phyloP scores from a whole-genome alignment of 2,797 vertebrate genomes.

The Galaxias olidus region DNA sequence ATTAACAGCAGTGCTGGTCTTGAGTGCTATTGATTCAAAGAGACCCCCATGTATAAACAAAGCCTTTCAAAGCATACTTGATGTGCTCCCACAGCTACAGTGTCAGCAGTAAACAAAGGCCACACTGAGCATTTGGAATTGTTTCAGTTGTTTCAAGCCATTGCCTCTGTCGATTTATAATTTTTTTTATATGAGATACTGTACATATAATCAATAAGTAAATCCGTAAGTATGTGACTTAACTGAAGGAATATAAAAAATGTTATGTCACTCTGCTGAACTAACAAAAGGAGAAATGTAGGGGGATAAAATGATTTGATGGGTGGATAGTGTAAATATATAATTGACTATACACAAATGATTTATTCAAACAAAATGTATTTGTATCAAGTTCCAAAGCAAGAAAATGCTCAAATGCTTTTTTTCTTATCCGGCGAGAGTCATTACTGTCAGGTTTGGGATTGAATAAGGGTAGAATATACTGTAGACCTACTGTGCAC shows the following conservation, averaged over 20 bases:
- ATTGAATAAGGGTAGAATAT: slow-evolving; percentile 39
- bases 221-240: no score
- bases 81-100: not conserved
- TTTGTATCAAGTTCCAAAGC: slow-evolving; percentile 3
- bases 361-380: slow-evolving; percentile 25
- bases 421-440: slow-evolving; percentile 14
- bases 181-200: no score
- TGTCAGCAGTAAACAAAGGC: not conserved
- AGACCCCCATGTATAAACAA: slow-evolving; percentile 17
- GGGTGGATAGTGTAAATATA: slow-evolving; percentile 12
- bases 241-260: no score
- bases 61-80: slow-evolving; percentile 34
- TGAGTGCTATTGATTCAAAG: slow-evolving; percentile 24
- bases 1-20: slow-evolving; percentile 16
- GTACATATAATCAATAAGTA: no score
- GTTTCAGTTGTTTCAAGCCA: not conserved
- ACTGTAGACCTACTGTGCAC: slow-evolving; percentile 7
- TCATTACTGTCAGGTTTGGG: slow-evolving; percentile 33
- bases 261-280: slow-evolving; percentile 11
- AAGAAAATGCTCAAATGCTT: slow-evolving; percentile 51
- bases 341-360: no score
- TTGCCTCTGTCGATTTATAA: not conserved
- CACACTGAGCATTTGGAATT: not conserved
- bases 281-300: not conserved
- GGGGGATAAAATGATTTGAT: not conserved